These are phyloP conservation scores for Lepidurus couesii DNA, from an alignment of 1,140 invertebrate genomes.

Conservation along the genomic window DNA sequence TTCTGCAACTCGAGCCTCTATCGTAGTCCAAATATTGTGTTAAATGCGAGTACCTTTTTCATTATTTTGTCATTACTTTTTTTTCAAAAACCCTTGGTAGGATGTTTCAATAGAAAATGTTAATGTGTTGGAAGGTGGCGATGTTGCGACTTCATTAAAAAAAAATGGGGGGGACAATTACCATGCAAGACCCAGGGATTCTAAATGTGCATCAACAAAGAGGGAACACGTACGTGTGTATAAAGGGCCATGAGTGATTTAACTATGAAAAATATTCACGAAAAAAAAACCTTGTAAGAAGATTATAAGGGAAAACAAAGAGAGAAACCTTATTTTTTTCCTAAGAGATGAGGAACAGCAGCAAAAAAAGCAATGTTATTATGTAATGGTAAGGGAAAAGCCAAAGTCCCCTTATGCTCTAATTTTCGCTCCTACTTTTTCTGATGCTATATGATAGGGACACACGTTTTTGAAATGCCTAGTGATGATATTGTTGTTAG, in stretches of 20 bases:
- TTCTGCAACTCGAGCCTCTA: slow-evolving; percentile 21
- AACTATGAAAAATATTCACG: slow-evolving; percentile 13
- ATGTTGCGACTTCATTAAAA: neutral
- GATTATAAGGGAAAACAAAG: neutral
- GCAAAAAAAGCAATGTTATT: neutral
- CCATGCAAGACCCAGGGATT: slow-evolving; percentile 20
- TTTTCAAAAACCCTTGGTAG: neutral
- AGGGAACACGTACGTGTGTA: slow-evolving; percentile 10
- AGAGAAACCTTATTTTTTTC: neutral
- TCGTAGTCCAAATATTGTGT: slow-evolving; percentile 19
- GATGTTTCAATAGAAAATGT: neutral
- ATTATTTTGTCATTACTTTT: neutral
- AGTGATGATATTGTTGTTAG: slow-evolving; percentile 20
- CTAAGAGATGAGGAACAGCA: neutral
- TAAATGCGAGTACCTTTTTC: slow-evolving; percentile 7
- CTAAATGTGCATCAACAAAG: slow-evolving; percentile 11
- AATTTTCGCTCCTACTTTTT: slow-evolving; percentile 20
- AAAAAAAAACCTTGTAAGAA: neutral
- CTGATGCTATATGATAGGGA: slow-evolving; percentile 15
- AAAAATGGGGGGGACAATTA: neutral
- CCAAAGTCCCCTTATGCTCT: slow-evolving; percentile 18
- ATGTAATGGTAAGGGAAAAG: slow-evolving; percentile 4
- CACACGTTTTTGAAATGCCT: neutral
- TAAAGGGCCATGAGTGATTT: slow-evolving; percentile 2
- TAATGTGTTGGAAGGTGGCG: neutral